Percentiles rank a stretch among this genome's conserved stretches.
phyloP scores from a whole-genome alignment of 2,797 vertebrate genomes.

The Phataginus tricuspis region DNA sequence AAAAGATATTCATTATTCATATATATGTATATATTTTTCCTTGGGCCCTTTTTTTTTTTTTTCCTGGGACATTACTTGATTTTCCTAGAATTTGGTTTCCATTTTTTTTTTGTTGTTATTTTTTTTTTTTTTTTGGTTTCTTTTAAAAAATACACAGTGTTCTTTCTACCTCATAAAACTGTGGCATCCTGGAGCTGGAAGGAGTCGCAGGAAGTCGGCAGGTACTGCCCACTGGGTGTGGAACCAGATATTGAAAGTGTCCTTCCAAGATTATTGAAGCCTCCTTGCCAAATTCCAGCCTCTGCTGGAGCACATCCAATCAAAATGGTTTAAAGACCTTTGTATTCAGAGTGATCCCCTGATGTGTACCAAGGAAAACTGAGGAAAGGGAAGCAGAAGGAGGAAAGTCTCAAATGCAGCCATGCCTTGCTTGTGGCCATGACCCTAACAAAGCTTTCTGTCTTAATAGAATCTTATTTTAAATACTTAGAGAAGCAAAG shows the following conservation, averaged over 20 bases:
- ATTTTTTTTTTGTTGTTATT: not conserved
- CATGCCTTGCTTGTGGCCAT: not conserved
- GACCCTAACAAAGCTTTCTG: not conserved
- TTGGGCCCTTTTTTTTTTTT: not conserved
- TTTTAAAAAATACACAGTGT: conserved; percentile 7
- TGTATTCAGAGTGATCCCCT: not conserved
- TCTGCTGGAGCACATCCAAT: not conserved
- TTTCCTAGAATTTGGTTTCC: conserved; percentile 49
- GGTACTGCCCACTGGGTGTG: not conserved
- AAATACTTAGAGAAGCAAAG: not conserved
- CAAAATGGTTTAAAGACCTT: conserved; percentile 25
- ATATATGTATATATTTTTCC: not conserved
- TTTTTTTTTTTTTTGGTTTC: not conserved
- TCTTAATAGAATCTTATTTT: not conserved
- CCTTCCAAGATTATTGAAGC: not conserved
- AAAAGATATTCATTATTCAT: not conserved
- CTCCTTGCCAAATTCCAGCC: conserved; percentile 13
- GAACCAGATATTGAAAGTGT: conserved; percentile 37
- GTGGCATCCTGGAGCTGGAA: not conserved
- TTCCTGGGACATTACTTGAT: not conserved
- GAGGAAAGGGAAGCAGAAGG: not conserved
- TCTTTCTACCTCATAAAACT: conserved; percentile 67
- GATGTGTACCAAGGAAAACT: not conserved
- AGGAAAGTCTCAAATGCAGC: not conserved
- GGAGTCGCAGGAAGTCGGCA: not conserved